Conservation (phyloP, 1,140 invertebrate genomes). For the Triops cancriformis region DNA sequence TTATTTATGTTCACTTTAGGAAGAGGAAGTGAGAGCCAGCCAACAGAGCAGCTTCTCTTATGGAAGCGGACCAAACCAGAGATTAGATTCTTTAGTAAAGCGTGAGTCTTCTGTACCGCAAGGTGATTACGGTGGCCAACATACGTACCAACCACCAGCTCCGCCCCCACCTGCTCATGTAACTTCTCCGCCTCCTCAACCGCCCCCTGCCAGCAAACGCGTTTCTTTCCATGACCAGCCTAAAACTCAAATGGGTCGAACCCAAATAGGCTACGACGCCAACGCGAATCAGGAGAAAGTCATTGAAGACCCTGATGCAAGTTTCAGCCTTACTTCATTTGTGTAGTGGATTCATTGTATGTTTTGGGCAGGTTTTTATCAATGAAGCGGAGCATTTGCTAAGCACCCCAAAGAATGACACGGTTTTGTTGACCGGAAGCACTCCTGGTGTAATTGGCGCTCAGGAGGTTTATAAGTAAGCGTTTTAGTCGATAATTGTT, state of each 20-base stretch:
- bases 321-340: constrained; percentile 35
- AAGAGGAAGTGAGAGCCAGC: constrained; percentile 25
- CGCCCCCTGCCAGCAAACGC: constrained; percentile 41
- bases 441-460: constrained; percentile 89
- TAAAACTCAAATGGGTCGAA: neutral
- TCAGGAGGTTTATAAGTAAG: constrained; percentile 81
- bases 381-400: constrained; percentile 66
- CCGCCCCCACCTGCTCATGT: constrained; percentile 27
- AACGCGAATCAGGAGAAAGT: constrained; percentile 48
- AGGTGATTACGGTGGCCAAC: neutral
- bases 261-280: constrained; percentile 33
- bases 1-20: constrained; percentile 21
- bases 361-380: constrained; percentile 60
- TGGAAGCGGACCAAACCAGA: constrained; percentile 31
- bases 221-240: constrained; percentile 49
- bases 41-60: constrained; percentile 33
- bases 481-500: neutral
- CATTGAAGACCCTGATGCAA: constrained; percentile 71
- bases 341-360: constrained; percentile 18
- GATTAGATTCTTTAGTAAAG: constrained; percentile 15
- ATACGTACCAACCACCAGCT: neutral
- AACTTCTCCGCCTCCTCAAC: constrained; percentile 26
- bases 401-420: constrained; percentile 57
- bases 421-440: constrained; percentile 31
- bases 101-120: neutral